These are phyloP conservation scores for Salmo trutta DNA, from an alignment of 2,797 vertebrate genomes.

Conservation along the genomic window DNA sequence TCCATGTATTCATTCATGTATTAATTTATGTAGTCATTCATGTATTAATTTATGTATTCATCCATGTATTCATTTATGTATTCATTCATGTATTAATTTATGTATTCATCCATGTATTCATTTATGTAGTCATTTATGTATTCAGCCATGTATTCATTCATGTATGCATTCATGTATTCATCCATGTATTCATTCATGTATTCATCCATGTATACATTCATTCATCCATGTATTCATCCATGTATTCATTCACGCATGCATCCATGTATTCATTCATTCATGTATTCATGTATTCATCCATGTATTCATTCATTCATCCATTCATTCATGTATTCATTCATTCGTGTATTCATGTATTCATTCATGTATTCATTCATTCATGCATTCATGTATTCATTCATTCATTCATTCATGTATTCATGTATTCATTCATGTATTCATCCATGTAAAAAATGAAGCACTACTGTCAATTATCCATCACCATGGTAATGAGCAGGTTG, in stretches of 20 bases:
- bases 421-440: not conserved
- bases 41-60: not conserved
- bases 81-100: not conserved
- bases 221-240: not conserved
- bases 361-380: too few species aligned
- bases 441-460: too few species aligned
- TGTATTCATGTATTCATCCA: not conserved
- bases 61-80: not conserved
- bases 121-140: too few species aligned
- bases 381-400: too few species aligned
- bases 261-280: not conserved
- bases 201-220: not conserved
- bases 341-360: not conserved
- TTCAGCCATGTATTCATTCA: not conserved
- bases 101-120: not conserved
- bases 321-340: not conserved
- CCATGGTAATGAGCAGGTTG: slow-evolving; percentile 15
- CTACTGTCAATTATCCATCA: slow-evolving; percentile 30
- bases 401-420: not conserved
- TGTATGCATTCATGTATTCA: not conserved
- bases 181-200: not conserved
- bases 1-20: not conserved
- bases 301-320: not conserved
- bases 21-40: not conserved
- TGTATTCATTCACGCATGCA: too few species aligned